phyloP scores from a whole-genome alignment of 2,888 invertebrate species.

The Torymus texanus region DNA sequence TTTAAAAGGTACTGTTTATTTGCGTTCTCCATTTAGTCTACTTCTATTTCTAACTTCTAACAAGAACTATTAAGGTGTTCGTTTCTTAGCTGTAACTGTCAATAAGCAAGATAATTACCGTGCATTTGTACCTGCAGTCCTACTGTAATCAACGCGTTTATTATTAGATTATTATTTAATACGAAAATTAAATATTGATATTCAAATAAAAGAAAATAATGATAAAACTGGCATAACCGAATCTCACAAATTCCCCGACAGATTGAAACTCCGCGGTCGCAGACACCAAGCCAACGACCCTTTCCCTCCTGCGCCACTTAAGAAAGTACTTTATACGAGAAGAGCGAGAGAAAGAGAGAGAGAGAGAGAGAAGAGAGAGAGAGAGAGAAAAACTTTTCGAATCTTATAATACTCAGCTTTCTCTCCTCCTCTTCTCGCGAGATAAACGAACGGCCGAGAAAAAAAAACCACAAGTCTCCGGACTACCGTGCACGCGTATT shows the following conservation, averaged over 20 bases:
- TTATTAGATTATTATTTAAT: too few relatives aligned
- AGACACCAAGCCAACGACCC: slow-evolving; percentile 6
- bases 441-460: background rate
- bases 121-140: too few relatives aligned
- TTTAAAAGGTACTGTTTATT: background rate
- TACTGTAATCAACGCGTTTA: too few relatives aligned
- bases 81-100: too few relatives aligned
- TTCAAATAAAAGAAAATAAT: too few relatives aligned
- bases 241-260: slow-evolving; percentile 41
- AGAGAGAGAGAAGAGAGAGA: background rate
- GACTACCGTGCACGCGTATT: background rate
- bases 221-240: slow-evolving; percentile 20
- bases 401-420: slow-evolving; percentile 38
- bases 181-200: too few relatives aligned
- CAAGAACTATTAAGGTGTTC: too few relatives aligned
- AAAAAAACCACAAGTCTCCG: background rate
- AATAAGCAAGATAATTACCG: too few relatives aligned
- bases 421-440: too few relatives aligned
- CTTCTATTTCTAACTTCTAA: too few relatives aligned
- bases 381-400: slow-evolving; percentile 43
- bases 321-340: slow-evolving; percentile 36
- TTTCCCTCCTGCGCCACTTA: slow-evolving; percentile 36
- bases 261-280: slow-evolving; percentile 47
- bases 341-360: too few relatives aligned
- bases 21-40: too few relatives aligned